Evolutionary conservation across 23 tunicate species (phyloP).

Genomic region (Phallusia fumigata): DNA sequence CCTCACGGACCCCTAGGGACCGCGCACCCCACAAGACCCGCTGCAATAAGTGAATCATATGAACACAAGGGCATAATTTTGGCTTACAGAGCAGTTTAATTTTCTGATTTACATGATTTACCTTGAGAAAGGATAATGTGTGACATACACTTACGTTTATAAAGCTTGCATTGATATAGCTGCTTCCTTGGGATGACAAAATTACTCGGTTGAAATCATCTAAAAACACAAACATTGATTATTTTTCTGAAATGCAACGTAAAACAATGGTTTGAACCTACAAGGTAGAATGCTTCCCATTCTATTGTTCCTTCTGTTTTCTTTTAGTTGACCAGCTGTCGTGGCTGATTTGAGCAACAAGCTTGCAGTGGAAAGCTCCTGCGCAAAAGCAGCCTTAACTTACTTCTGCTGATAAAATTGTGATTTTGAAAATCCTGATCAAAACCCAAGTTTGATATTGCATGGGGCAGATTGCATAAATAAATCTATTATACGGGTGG

Average conservation of each 20-base stretch:
- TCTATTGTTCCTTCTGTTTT: constrained; percentile 1
- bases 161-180: neutral
- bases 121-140: too few species aligned
- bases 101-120: too few species aligned
- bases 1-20: too few species aligned
- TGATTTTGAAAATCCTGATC: too few species aligned
- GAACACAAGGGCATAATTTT: too few species aligned
- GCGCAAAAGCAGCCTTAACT: neutral
- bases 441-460: too few species aligned
- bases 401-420: too few species aligned
- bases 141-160: neutral
- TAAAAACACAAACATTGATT: neutral
- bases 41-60: too few species aligned
- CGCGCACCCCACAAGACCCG: too few species aligned
- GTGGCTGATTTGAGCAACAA: neutral
- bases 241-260: neutral
- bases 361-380: neutral
- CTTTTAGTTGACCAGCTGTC: neutral
- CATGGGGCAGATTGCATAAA: too few species aligned
- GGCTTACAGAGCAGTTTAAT: too few species aligned
- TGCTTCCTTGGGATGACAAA: neutral
- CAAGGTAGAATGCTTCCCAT: neutral
- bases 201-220: neutral
- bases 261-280: neutral
- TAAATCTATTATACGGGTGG: too few species aligned